Percentiles rank a stretch among this genome's conserved stretches.
phyloP scores from a whole-genome alignment of 2,113 vertebrate genomes.

The Calyptommatus sinebrachiatus region DNA sequence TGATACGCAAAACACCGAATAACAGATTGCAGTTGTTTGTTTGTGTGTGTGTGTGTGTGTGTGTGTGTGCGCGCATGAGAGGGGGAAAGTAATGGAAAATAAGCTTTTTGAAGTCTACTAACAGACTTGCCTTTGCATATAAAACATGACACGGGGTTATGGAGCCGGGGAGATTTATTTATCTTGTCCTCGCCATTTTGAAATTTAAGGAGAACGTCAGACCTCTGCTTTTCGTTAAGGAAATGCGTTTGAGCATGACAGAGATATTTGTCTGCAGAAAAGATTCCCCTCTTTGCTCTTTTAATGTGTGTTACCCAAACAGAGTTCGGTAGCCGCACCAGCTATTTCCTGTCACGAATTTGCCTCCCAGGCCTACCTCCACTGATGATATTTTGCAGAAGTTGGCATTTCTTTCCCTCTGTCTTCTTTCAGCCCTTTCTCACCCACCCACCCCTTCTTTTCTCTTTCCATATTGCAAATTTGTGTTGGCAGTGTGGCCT shows the following conservation, averaged over 20 bases:
- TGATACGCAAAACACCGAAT: no score
- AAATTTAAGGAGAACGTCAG: not conserved
- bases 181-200: not conserved
- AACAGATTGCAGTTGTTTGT: no score
- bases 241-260: not conserved
- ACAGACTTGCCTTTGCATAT: not conserved
- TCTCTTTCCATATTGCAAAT: conserved; percentile 32
- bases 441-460: conserved; percentile 7
- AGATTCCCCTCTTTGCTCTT: not conserved
- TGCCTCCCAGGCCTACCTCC: conserved; percentile 28
- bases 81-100: not conserved
- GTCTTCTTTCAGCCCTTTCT: no score
- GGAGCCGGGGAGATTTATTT: not conserved
- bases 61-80: not conserved
- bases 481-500: conserved; percentile 18
- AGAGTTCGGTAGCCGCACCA: not conserved
- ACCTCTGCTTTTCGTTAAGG: not conserved
- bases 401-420: not conserved
- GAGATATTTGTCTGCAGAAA: not conserved
- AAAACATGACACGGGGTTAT: not conserved
- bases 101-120: not conserved
- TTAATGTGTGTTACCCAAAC: conserved; percentile 3
- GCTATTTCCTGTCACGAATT: conserved; percentile 28
- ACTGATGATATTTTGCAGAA: conserved; percentile 19
- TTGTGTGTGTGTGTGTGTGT: no score